A percentile compares a stretch with the other conserved stretches of the same genome.
Conservation (phyloP, 2,113 vertebrate species). For the Puffinus mauretanicus region DNA sequence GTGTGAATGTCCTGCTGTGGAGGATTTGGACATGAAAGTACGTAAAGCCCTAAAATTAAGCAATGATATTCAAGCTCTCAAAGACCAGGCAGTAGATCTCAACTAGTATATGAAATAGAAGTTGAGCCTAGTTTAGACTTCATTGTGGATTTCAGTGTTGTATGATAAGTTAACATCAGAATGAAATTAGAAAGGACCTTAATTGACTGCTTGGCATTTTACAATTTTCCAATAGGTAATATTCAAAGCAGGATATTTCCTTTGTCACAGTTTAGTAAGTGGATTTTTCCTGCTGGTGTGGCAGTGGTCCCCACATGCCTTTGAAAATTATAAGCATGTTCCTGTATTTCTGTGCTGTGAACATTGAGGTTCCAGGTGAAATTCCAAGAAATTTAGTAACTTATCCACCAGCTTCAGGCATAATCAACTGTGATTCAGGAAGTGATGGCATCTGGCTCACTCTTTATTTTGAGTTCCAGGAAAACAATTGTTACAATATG, state of each 20-base stretch:
- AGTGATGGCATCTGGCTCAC: background rate
- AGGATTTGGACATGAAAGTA: background rate
- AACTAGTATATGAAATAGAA: background rate
- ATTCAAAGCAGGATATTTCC: slow-evolving; percentile 8
- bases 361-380: background rate
- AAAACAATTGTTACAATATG: background rate
- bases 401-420: background rate
- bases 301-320: background rate
- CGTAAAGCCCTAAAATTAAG: background rate
- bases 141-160: background rate
- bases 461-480: background rate
- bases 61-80: background rate
- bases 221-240: slow-evolving; percentile 10
- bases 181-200: background rate
- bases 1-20: background rate
- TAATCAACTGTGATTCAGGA: background rate
- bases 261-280: slow-evolving; percentile 10
- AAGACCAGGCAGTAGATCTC: background rate
- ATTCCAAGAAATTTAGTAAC: slow-evolving; percentile 19
- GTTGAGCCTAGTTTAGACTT: background rate
- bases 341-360: background rate
- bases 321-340: background rate
- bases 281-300: background rate
- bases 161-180: background rate
- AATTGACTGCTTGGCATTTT: background rate